Percentiles rank a stretch among this genome's conserved stretches.
Evolutionary conservation across 2,113 vertebrate species (phyloP).

Genomic region (Apus apus): DNA sequence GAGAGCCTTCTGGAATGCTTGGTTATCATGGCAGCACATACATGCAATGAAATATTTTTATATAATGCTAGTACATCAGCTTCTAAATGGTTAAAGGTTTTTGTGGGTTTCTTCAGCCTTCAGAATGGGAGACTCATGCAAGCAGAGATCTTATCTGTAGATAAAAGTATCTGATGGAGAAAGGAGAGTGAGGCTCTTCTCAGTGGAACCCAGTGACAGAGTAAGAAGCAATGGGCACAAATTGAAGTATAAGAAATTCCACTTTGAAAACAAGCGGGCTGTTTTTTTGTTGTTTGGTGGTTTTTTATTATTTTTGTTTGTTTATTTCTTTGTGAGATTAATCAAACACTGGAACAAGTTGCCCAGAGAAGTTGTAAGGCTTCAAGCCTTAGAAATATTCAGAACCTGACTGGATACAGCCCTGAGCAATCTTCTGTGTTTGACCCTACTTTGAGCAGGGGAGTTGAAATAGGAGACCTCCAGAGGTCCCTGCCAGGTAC

Average conservation of each 20-base stretch:
- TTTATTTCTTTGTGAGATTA: background rate
- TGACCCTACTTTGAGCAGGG: background rate
- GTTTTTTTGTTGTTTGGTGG: background rate
- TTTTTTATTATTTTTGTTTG: background rate
- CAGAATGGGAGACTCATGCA: background rate
- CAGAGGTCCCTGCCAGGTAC: background rate
- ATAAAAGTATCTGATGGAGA: background rate
- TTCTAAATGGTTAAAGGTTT: background rate
- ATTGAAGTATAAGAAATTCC: background rate
- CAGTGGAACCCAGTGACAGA: no score
- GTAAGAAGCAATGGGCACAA: no score
- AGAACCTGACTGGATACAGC: background rate
- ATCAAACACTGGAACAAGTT: background rate
- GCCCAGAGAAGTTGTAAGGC: background rate
- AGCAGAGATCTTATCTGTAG: background rate
- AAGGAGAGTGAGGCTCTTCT: background rate
- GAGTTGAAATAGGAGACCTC: background rate
- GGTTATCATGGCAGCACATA: background rate
- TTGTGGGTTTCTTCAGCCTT: background rate
- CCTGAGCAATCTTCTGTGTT: background rate
- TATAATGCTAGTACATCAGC: background rate
- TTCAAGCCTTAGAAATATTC: background rate
- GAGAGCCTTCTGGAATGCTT: background rate
- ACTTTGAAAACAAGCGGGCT: background rate
- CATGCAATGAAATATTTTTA: background rate